Evolutionary conservation across 2,888 invertebrate species (phyloP), one percentile per base, ranked within the genome.

Genomic region (Elysia crispata): DNA sequence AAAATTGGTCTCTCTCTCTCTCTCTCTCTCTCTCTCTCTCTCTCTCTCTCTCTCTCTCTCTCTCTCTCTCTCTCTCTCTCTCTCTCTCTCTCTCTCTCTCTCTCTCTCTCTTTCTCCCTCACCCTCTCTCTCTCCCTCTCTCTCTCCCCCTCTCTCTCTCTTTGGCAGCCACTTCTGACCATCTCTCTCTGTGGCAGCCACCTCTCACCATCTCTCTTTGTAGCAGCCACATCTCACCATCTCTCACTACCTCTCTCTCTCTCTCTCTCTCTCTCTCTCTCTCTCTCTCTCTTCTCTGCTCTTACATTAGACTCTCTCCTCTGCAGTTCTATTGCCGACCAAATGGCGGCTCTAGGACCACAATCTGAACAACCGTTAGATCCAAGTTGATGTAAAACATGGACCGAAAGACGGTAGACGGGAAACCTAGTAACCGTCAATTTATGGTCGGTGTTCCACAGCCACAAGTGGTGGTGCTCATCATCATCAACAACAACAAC

Each of bases 211-310:
- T 57, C 57, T 28, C 18, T 30, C 73, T 73, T 31, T 28, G n/a
- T 50, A 31, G 28, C 33, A 49, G 5, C 28, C 0, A 25, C n/a
- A n/a, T 31, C 28, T n/a, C n/a, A 20, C 23, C 3, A 3, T 41
- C 3, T 41, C 3, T n/a, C n/a, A n/a, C 25, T 60, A n/a, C n/a
- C 25, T 49, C 25, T 72, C 72, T 72, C 72, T 23, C 13, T 50
- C 72, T 49, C 50, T 72, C 54, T 72, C 67, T 31, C 31, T 69
- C 67, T 31, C 67, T 13, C 73, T 73, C 73, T 30, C 73, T 30
- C 57, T 73, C 73, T 57, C 54, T 57, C 57, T 28, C 18, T 30
- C 73, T 73, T 31, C n/a, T 31, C 57, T 57, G 28, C 33, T 72
- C 13, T 31, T 0, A 25, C n/a, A n/a, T 31, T 18, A 31, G n/a